Evolutionary conservation across 1,140 invertebrate genomes (phyloP).

Genomic region (Akabosia matsudoensis): DNA sequence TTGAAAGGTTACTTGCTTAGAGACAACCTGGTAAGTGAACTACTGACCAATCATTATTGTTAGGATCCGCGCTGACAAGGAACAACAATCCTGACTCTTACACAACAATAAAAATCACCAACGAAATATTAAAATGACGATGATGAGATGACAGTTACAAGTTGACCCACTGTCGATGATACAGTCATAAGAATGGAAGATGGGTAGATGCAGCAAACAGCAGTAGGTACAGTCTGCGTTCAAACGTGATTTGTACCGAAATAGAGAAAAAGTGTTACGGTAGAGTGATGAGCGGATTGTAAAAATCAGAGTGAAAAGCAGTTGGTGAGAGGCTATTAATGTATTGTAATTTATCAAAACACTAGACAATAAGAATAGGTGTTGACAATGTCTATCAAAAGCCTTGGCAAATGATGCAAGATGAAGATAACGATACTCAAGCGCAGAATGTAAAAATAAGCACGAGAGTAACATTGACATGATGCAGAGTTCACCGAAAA

Average conservation of each 20-base stretch:
- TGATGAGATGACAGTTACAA: conserved; percentile 9
- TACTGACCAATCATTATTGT: not conserved
- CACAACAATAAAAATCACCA: not conserved
- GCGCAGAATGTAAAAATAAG: no score
- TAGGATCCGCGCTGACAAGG: not conserved
- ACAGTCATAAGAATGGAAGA: not conserved
- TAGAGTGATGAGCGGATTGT: not conserved
- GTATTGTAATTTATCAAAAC: not conserved
- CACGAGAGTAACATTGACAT: no score
- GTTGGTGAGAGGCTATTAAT: no score
- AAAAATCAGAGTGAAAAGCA: no score
- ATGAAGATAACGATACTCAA: no score
- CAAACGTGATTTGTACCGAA: no score
- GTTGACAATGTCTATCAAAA: not conserved
- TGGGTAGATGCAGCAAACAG: no score
- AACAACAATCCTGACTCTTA: not conserved
- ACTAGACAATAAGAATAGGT: not conserved
- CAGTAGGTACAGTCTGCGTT: no score
- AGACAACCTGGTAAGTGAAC: not conserved
- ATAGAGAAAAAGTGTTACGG: not conserved
- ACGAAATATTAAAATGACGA: not conserved
- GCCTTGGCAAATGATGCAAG: no score
- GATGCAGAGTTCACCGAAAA: no score
- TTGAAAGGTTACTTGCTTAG: not conserved
- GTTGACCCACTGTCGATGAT: not conserved